phyloP scores from a whole-genome alignment of 2,797 vertebrate species.

The Kryptopterus vitreolus region DNA sequence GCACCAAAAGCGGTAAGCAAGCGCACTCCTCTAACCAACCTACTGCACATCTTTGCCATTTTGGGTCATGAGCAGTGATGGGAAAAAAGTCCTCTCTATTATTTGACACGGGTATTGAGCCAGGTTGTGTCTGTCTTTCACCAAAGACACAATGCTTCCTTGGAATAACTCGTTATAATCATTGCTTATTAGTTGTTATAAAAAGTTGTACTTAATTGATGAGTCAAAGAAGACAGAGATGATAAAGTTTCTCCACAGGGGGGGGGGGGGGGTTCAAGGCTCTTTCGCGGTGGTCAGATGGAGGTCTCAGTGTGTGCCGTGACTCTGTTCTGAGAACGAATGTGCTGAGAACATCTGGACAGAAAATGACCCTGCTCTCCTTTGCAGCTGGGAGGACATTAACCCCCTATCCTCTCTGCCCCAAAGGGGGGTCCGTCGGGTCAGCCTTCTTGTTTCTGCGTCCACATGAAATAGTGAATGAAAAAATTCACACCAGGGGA shows the following conservation, averaged over 20 bases:
- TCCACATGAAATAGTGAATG: conserved; percentile 10
- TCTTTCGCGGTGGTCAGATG: conserved; percentile 56
- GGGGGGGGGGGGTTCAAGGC: conserved; percentile 44
- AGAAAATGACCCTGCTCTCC: conserved; percentile 70
- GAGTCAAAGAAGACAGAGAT: background rate
- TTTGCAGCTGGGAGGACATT: conserved; percentile 76
- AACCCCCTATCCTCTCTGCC: conserved; percentile 59
- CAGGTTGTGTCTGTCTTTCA: background rate
- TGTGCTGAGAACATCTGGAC: conserved; percentile 73
- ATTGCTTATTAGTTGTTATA: background rate
- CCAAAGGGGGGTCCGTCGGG: conserved; percentile 70
- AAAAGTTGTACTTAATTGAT: background rate
- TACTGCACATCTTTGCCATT: conserved; percentile 11
- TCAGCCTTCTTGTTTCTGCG: conserved; percentile 56
- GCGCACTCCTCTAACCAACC: background rate
- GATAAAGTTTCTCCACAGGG: conserved; percentile 15
- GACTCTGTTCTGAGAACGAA: conserved; percentile 62
- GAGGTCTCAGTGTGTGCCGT: conserved; percentile 61
- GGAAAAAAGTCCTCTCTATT: background rate
- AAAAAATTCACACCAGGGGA: background rate
- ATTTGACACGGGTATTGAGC: background rate
- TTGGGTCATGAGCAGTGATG: conserved; percentile 1
- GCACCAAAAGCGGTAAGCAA: conserved; percentile 79
- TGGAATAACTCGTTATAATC: background rate
- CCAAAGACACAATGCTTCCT: background rate